phyloP scores from a whole-genome alignment of 2,113 vertebrate genomes.

The Protobothrops flavoviridis region DNA sequence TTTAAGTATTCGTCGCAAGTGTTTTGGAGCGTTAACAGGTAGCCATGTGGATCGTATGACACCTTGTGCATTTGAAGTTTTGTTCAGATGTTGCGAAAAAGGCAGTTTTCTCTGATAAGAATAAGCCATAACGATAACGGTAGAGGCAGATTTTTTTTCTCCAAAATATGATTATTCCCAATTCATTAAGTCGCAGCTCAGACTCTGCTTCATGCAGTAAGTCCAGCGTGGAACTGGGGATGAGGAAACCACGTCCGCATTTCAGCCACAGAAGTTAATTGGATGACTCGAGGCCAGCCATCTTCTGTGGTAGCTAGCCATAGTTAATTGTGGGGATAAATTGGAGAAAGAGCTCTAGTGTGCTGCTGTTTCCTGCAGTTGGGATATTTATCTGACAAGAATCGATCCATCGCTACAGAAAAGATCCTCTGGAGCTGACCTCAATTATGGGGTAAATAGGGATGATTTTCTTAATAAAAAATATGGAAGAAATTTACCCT shows the following conservation, averaged over 20 bases:
- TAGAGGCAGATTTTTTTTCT: accelerated
- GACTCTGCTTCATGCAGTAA: neutral
- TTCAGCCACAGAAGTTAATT: neutral
- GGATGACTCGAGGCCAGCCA: neutral
- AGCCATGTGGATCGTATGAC: neutral
- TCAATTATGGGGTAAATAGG: neutral
- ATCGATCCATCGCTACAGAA: neutral
- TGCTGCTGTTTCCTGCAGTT: neutral
- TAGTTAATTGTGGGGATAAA: neutral
- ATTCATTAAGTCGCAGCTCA: neutral
- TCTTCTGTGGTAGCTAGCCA: neutral
- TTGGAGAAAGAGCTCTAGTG: neutral
- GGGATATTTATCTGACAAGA: neutral
- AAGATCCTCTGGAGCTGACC: neutral
- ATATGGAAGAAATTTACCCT: neutral
- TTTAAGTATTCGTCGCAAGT: neutral
- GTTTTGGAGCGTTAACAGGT: neutral
- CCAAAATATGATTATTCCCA: neutral
- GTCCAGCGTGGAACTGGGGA: neutral
- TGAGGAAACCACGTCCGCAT: neutral
- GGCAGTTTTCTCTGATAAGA: neutral
- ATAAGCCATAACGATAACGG: neutral
- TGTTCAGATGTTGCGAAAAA: neutral
- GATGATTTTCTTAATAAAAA: neutral
- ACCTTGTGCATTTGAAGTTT: neutral